Evolutionary conservation across 2,797 vertebrate genomes (phyloP), one percentile per base, ranked within the genome.

Genomic region (Xerus rutilus): DNA sequence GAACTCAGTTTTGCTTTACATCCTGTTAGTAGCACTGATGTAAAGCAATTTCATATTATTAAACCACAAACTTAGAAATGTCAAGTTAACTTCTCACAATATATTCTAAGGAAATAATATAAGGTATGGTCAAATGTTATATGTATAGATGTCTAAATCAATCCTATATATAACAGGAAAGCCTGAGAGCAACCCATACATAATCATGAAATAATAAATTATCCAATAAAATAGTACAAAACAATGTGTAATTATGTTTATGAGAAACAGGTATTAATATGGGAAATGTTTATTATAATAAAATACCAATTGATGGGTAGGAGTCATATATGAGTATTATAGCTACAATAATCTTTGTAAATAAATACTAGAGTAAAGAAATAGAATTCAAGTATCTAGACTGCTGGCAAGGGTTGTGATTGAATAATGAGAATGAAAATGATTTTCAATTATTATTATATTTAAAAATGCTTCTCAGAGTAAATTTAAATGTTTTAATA

Each of bases 261-360:
- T 47, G 54, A 85, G 20, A 59, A 84, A 69, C 43, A 65, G 59
- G 12, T 62, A 76, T 35, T 65, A 77, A 64, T 54, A 14, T 30
- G 8, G n/a, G 74, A 94, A 81, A 88, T 85, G 35, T 72, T 77
- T 73, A 83, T 77, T 73, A 83, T 23, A 72, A 82, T 59, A 45
- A 83, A 93, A 82, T 77, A 6, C 20, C 20, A 84, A 12, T 39
- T 81, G 6, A 52, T 35, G 10, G 30, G 92, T 10, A 62, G 4
- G 3, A 18, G 73, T 49, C 78, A 59, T 5, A 47, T 64, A 49
- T 43, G 28, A 88, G 7, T 30, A 70, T 43, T 74, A 39, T 45
- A 18, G 82, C 18, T 82, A 0, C 0, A 78, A 78, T 57, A 59
- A 92, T 59, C 20, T 52, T 35, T 88, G 69, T 7, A 88, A 87